A percentile compares a stretch with the other conserved stretches of the same genome.
Evolutionary conservation across 1,140 invertebrate species (phyloP).

Genomic region (Trinorchestia longiramus): DNA sequence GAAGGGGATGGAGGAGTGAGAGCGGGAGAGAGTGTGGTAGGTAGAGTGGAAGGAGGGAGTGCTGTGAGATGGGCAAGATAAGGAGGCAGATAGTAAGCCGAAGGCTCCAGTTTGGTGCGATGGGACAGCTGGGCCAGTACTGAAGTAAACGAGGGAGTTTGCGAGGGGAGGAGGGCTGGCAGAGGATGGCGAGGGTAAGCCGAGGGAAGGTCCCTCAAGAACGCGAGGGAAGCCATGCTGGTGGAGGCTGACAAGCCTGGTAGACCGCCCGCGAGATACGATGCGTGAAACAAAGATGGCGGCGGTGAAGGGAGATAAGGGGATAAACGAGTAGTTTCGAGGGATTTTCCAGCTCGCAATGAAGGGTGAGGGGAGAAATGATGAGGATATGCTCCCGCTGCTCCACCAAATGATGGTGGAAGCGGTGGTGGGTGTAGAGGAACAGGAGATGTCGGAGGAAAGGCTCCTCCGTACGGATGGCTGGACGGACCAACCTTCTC

Average conservation of each 20-base stretch:
- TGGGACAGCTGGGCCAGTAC: slow-evolving; percentile 62
- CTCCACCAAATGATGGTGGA: slow-evolving; percentile 55
- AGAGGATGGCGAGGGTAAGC: slow-evolving; percentile 64
- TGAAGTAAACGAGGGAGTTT: slow-evolving; percentile 63
- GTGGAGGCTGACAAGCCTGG: slow-evolving; percentile 58
- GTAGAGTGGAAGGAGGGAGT: slow-evolving; percentile 56
- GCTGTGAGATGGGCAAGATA: slow-evolving; percentile 61
- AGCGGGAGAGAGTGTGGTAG: slow-evolving; percentile 56
- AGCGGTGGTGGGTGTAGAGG: slow-evolving; percentile 56
- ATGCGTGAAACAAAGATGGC: slow-evolving; percentile 45
- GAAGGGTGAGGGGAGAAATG: slow-evolving; percentile 50
- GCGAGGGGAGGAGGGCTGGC: slow-evolving; percentile 60
- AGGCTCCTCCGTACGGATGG: slow-evolving; percentile 61
- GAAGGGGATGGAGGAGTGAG: slow-evolving; percentile 56
- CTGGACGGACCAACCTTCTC: slow-evolving; percentile 79
- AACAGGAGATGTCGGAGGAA: slow-evolving; percentile 55
- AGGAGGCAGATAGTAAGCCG: slow-evolving; percentile 62
- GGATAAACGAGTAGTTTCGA: slow-evolving; percentile 32
- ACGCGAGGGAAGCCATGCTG: slow-evolving; percentile 58
- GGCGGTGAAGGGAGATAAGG: slow-evolving; percentile 51
- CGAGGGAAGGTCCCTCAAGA: slow-evolving; percentile 61
- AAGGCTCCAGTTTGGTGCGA: slow-evolving; percentile 61
- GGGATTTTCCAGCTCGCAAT: background rate
- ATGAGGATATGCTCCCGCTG: slow-evolving; percentile 48
- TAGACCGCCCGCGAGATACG: slow-evolving; percentile 12